Percentiles rank a stretch among this genome's conserved stretches.
phyloP scores from a whole-genome alignment of 2,888 invertebrate species.

The Dryocosmus kuriphilus region DNA sequence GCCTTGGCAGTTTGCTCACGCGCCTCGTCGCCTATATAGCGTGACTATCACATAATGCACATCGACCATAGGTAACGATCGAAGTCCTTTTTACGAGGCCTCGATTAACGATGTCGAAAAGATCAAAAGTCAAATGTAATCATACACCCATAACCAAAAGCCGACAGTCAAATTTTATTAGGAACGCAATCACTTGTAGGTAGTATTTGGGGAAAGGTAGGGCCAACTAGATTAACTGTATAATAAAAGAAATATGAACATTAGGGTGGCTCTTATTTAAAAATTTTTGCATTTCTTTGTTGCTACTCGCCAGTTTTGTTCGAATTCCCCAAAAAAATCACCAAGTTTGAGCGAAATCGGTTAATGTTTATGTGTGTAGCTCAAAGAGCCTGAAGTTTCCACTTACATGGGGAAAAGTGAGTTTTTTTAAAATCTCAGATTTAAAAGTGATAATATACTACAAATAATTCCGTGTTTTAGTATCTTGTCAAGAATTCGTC shows the following conservation, averaged over 20 bases:
- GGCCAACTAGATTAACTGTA: background rate
- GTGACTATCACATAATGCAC: constrained; percentile 55
- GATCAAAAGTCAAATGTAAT: constrained; percentile 54
- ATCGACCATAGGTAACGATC: constrained; percentile 29
- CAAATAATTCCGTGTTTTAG: too few relatives aligned
- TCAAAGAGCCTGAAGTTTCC: too few relatives aligned
- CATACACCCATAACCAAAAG: background rate
- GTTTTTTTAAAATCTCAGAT: too few relatives aligned
- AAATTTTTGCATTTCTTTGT: too few relatives aligned
- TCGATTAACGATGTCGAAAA: constrained; percentile 44
- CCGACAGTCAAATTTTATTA: background rate
- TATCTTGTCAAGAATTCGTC: too few relatives aligned
- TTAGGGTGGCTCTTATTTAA: too few relatives aligned
- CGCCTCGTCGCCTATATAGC: constrained; percentile 63
- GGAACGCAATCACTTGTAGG: background rate
- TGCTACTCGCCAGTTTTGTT: too few relatives aligned
- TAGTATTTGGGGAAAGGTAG: background rate
- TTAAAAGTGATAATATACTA: too few relatives aligned
- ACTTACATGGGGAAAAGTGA: too few relatives aligned
- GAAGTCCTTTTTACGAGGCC: constrained; percentile 2
- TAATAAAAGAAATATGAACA: background rate
- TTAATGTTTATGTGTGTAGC: too few relatives aligned
- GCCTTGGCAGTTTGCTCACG: constrained; percentile 69
- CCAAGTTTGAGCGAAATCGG: too few relatives aligned
- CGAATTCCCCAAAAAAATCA: too few relatives aligned